Base-by-base conservation (phyloP, 2,888 invertebrate species). In the Rhodophaea formosa region DNA sequence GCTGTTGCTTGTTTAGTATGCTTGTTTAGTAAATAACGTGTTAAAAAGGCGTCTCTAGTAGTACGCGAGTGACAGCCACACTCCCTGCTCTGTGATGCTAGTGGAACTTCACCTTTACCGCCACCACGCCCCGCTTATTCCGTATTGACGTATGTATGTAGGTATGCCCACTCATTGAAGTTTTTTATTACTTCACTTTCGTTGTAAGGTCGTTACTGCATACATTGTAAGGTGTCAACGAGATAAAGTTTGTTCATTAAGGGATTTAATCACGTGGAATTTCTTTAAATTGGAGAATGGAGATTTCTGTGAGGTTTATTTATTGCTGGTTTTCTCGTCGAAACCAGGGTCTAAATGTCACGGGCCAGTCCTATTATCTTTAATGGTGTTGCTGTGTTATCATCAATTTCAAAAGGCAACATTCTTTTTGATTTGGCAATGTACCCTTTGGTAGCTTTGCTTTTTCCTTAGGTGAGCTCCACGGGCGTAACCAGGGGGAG, bases 51-150 rank as follows among this genome's bases (percentile, higher is more conserved):
- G n/a, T n/a, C n/a, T n/a, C n/a, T n/a, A n/a, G n/a, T n/a, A n/a
- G n/a, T n/a, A n/a, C n/a, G n/a, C n/a, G n/a, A n/a, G n/a, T n/a
- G n/a, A n/a, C n/a, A n/a, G n/a, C n/a, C n/a, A n/a, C n/a, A n/a
- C n/a, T n/a, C n/a, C n/a, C n/a, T n/a, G n/a, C n/a, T n/a, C n/a
- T 35, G 35, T 39, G 5, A 12, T 12, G 10, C 3, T 39, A 43
- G 53, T 43, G 29, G 53, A 43, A 43, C 32, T 15, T 14, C 32
- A 45, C 45, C 32, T n/a, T 55, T 17, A 46, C 8, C n/a, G n/a
- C 53, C 42, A 44, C 44, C 44, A 55, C 55, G 45, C 55, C 55
- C 46, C n/a, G 54, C 10, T 55, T 32, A 46, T 55, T 55, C 32
- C 35, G 8, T 45, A 46, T 39, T 17, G 55, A 32, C 12, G 54